A percentile compares a stretch with the other conserved stretches of the same genome.
These are phyloP conservation scores for Ptychobarbus kaznakovi DNA, from an alignment of 2,797 vertebrate species.

Conservation along the genomic window DNA sequence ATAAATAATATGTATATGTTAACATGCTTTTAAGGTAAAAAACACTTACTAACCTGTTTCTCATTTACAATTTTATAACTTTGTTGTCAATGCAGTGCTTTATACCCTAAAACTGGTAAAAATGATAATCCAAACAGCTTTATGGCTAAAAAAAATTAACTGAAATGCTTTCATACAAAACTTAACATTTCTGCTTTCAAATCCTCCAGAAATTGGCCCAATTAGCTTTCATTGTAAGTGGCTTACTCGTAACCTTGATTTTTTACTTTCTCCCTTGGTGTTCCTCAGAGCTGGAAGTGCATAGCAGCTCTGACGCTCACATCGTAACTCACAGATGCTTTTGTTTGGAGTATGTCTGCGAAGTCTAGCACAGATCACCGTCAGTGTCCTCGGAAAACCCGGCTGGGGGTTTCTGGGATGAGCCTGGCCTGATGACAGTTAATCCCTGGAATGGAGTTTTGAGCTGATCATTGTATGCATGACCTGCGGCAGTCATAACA, in stretches of 20 bases:
- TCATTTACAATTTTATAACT: background rate
- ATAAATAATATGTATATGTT: background rate
- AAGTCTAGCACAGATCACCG: background rate
- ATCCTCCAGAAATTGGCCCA: background rate
- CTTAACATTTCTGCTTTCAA: background rate
- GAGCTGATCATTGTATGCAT: slow-evolving; percentile 67
- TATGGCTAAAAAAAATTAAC: background rate
- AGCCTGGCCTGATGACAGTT: slow-evolving; percentile 67
- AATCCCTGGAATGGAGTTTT: slow-evolving; percentile 68
- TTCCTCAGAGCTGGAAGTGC: background rate
- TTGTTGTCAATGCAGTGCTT: background rate
- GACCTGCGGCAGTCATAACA: slow-evolving; percentile 54
- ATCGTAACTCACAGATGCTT: slow-evolving; percentile 1
- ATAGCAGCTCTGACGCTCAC: background rate
- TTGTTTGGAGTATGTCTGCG: background rate
- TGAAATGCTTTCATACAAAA: background rate
- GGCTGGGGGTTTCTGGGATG: slow-evolving; percentile 57
- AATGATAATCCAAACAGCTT: background rate
- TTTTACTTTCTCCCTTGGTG: background rate
- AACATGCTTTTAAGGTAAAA: background rate
- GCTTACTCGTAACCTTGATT: background rate
- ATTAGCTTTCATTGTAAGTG: background rate
- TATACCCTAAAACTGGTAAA: background rate
- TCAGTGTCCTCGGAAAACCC: slow-evolving; percentile 57
- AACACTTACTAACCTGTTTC: background rate